These are phyloP conservation scores for Cnemophilus loriae DNA, from an alignment of 2,113 vertebrate genomes.

Conservation along the genomic window DNA sequence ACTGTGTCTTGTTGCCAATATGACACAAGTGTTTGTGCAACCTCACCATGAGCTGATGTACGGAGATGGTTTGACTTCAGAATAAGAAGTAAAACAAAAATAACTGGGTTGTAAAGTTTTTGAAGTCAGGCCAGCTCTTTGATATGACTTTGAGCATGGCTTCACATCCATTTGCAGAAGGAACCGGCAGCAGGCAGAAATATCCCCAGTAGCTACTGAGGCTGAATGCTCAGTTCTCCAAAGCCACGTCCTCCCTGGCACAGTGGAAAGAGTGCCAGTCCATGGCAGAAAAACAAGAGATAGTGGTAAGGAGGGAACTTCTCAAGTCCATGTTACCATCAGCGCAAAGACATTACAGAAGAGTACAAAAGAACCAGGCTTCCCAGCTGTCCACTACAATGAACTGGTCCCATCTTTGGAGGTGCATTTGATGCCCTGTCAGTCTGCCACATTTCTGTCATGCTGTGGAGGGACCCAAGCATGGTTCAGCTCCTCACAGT, in stretches of 20 bases:
- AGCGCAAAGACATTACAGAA: not conserved
- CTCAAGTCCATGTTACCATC: not conserved
- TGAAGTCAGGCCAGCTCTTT: not conserved
- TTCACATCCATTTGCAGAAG: not conserved
- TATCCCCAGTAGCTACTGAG: not conserved
- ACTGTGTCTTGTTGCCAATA: not conserved
- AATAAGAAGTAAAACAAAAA: not conserved
- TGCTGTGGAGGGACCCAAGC: not conserved
- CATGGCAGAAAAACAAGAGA: fast-evolving
- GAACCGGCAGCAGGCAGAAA: not conserved
- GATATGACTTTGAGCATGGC: not conserved
- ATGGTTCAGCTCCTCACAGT: not conserved
- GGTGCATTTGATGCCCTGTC: fast-evolving
- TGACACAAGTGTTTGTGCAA: not conserved
- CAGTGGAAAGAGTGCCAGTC: not conserved
- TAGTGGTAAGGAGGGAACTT: not conserved
- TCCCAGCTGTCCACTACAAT: not conserved
- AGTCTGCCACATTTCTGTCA: not conserved
- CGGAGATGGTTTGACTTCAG: not conserved
- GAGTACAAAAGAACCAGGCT: not conserved
- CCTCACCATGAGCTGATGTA: not conserved
- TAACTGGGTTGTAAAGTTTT: not conserved
- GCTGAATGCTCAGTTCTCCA: not conserved
- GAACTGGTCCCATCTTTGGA: not conserved
- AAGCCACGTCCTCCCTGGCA: not conserved